Evolutionary conservation across 53 echinoderm and acorn worm species (phyloP).

Genomic region (Zoroaster sp.): DNA sequence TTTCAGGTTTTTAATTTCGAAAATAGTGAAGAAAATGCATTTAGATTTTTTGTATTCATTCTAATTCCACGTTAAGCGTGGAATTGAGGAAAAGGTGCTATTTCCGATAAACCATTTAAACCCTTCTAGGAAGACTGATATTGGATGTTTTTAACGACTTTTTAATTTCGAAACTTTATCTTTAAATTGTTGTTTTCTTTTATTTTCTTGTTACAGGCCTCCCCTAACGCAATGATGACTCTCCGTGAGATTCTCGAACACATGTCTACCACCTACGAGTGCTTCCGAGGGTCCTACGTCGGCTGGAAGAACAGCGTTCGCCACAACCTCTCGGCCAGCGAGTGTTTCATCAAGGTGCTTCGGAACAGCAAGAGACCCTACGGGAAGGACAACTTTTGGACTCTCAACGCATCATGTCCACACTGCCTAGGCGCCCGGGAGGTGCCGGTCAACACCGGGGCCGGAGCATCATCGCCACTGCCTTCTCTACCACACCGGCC

Average conservation of each 20-base stretch:
- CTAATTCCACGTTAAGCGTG: too few species aligned
- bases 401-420: conserved; percentile 49
- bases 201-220: conserved; percentile 10
- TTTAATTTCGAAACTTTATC: too few species aligned
- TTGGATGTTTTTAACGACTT: too few species aligned
- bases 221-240: conserved; percentile 39
- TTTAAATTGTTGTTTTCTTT: background rate
- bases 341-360: conserved; percentile 64
- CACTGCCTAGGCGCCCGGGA: conserved; percentile 12
- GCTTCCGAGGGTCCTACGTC: conserved; percentile 60
- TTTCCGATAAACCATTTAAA: too few species aligned
- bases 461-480: background rate
- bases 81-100: too few species aligned
- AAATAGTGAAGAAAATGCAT: too few species aligned
- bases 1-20: too few species aligned
- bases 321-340: conserved; percentile 67
- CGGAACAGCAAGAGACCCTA: conserved; percentile 47
- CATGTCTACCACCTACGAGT: conserved; percentile 42
- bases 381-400: conserved; percentile 86
- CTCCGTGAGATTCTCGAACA: conserved; percentile 58
- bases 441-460: background rate
- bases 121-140: too few species aligned
- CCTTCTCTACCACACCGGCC: background rate
- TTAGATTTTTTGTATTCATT: too few species aligned
- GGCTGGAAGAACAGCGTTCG: conserved; percentile 80